These are phyloP conservation scores for Anguilla megastoma DNA, from an alignment of 2,797 vertebrate genomes.

Conservation along the genomic window DNA sequence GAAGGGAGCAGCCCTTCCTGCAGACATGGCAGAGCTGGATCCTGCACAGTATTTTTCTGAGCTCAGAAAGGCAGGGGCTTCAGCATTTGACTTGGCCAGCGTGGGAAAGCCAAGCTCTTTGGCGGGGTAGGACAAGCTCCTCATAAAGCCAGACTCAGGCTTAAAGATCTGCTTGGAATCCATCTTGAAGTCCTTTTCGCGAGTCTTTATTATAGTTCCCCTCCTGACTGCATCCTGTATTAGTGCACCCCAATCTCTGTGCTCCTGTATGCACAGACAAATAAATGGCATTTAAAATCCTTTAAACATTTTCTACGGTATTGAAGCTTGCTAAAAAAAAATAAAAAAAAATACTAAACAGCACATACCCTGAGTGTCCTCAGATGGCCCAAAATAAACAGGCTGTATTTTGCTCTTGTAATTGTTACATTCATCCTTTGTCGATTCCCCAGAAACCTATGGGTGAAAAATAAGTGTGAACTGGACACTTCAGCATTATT, in stretches of 20 bases:
- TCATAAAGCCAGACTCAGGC: conserved; percentile 40
- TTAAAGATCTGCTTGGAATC: conserved; percentile 74
- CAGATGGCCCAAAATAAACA: conserved; percentile 83
- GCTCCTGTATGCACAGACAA: conserved; percentile 65
- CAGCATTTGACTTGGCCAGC: neutral
- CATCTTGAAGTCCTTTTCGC: conserved; percentile 60
- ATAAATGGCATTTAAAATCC: neutral
- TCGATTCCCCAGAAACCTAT: conserved; percentile 79
- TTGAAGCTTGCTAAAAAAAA: neutral
- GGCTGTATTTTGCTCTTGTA: conserved; percentile 80
- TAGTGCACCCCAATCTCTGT: conserved; percentile 77
- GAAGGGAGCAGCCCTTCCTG: neutral
- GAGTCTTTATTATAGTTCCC: conserved; percentile 70
- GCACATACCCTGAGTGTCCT: conserved; percentile 76
- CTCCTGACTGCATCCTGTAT: conserved; percentile 78
- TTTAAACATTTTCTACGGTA: neutral
- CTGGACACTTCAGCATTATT: neutral
- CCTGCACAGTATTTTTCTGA: neutral
- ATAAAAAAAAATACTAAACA: neutral
- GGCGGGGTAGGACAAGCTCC: conserved; percentile 40
- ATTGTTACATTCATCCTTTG: conserved; percentile 84
- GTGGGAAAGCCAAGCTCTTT: neutral
- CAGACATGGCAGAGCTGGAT: neutral
- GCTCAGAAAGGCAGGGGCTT: neutral
- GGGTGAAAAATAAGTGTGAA: neutral